Evolutionary conservation across 92 coral and sea anemone genomes (phyloP).

Genomic region (Diadumene lineata): DNA sequence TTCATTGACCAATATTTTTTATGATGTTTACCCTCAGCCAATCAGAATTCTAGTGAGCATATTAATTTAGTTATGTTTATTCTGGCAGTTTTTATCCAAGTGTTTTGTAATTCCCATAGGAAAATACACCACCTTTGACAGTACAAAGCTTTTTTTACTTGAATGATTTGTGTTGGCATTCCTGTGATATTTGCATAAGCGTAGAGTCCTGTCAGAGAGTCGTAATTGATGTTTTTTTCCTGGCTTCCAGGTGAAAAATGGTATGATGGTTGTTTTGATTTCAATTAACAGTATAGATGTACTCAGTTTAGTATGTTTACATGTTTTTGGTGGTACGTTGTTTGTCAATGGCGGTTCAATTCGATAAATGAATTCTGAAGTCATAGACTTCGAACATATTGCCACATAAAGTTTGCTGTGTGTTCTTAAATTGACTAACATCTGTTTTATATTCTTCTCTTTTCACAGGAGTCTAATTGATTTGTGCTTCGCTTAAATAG

Average conservation of each 20-base stretch:
- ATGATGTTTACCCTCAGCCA: neutral
- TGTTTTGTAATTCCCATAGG: neutral
- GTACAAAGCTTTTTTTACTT: neutral
- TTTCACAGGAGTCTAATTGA: slow-evolving; percentile 4
- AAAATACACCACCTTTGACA: neutral
- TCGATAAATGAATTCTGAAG: no score
- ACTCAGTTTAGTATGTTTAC: no score
- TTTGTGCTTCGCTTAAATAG: neutral
- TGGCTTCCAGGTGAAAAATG: neutral
- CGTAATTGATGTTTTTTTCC: neutral
- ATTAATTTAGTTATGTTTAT: no score
- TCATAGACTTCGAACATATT: no score
- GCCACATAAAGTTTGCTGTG: no score
- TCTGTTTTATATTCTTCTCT: neutral
- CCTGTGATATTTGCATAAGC: neutral
- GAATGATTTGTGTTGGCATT: neutral
- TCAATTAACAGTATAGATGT: no score
- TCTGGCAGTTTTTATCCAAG: no score
- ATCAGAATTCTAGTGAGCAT: neutral
- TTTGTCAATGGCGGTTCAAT: no score
- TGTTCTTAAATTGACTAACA: neutral
- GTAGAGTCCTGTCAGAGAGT: neutral
- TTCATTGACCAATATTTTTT: neutral
- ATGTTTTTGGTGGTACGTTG: no score
- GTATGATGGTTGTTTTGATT: neutral